phyloP scores from a whole-genome alignment of 2,797 vertebrate species.

The Brachymystax lenok region DNA sequence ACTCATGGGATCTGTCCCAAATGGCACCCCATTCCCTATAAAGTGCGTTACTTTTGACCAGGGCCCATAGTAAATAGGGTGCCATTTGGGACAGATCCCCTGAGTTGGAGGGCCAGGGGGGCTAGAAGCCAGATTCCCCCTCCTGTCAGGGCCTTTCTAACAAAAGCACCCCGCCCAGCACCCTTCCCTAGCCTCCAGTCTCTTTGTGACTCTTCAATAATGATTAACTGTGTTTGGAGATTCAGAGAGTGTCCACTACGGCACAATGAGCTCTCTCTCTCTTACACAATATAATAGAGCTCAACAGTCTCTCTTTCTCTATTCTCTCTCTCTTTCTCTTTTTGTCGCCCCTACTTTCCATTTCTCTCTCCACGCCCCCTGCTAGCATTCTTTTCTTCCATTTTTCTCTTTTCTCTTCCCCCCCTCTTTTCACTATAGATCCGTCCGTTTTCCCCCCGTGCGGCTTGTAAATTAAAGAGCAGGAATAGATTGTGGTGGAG shows the following conservation, averaged over 20 bases:
- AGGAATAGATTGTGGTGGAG: slow-evolving; percentile 40
- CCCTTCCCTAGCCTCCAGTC: slow-evolving; percentile 37
- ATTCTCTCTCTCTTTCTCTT: not conserved
- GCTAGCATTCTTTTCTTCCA: slow-evolving; percentile 27
- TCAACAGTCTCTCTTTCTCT: slow-evolving; percentile 64
- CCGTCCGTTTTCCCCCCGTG: slow-evolving; percentile 9
- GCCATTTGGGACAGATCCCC: not conserved
- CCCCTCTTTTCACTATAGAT: slow-evolving; percentile 46
- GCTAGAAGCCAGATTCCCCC: slow-evolving; percentile 20
- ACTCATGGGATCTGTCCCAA: not conserved
- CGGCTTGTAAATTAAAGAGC: slow-evolving; percentile 22
- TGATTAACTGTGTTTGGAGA: slow-evolving; percentile 79
- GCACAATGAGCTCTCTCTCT: slow-evolving; percentile 60
- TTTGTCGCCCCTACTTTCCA: slow-evolving; percentile 35
- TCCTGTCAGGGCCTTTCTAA: slow-evolving; percentile 51
- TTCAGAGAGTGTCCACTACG: slow-evolving; percentile 68
- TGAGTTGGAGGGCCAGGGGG: slow-evolving; percentile 5
- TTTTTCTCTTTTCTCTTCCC: slow-evolving; percentile 4
- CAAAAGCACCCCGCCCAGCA: slow-evolving; percentile 60
- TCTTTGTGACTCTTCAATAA: slow-evolving; percentile 73
- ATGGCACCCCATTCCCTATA: not conserved
- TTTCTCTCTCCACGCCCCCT: slow-evolving; percentile 16
- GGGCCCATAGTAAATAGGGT: not conserved
- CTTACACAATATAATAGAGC: slow-evolving; percentile 71
- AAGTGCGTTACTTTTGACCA: not conserved